Percentiles rank a stretch among this genome's conserved stretches.
phyloP scores from a whole-genome alignment of 2,888 invertebrate species.

The Carterocephalus palaemon region DNA sequence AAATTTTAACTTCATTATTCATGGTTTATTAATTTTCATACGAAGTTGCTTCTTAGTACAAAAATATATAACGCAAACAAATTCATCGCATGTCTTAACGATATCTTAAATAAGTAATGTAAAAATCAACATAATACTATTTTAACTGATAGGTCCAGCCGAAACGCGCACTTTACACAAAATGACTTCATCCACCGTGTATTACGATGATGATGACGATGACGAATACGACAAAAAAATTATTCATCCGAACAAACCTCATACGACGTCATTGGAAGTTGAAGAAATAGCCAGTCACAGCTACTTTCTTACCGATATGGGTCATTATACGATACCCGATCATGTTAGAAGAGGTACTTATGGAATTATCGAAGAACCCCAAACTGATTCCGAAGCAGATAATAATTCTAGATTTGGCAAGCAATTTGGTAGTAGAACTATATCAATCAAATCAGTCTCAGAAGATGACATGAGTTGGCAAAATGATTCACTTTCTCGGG shows the following conservation, averaged over 20 bases:
- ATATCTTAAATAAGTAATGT: slow-evolving; percentile 37
- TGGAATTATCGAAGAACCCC: slow-evolving; percentile 74
- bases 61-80: slow-evolving; percentile 40
- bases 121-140: slow-evolving; percentile 63
- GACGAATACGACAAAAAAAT: slow-evolving; percentile 60
- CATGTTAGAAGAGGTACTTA: slow-evolving; percentile 65
- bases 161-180: slow-evolving; percentile 83
- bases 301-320: slow-evolving; percentile 77
- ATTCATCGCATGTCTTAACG: slow-evolving; percentile 48
- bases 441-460: slow-evolving; percentile 83
- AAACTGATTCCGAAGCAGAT: slow-evolving; percentile 73
- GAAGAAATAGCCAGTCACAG: slow-evolving; percentile 81
- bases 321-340: slow-evolving; percentile 67
- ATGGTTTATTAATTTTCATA: slow-evolving; percentile 26
- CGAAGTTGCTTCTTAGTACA: slow-evolving; percentile 37
- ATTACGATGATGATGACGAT: slow-evolving; percentile 80
- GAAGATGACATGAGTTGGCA: slow-evolving; percentile 81
- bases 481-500: slow-evolving; percentile 75
- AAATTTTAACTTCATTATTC: slow-evolving; percentile 31
- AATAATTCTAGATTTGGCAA: slow-evolving; percentile 56
- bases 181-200: slow-evolving; percentile 80
- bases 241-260: slow-evolving; percentile 68
- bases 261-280: slow-evolving; percentile 76
- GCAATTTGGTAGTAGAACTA: slow-evolving; percentile 66
- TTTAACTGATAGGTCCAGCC: slow-evolving; percentile 81